These are phyloP conservation scores for Enteromius mattozi DNA, from an alignment of 2,797 vertebrate genomes.

Conservation along the genomic window DNA sequence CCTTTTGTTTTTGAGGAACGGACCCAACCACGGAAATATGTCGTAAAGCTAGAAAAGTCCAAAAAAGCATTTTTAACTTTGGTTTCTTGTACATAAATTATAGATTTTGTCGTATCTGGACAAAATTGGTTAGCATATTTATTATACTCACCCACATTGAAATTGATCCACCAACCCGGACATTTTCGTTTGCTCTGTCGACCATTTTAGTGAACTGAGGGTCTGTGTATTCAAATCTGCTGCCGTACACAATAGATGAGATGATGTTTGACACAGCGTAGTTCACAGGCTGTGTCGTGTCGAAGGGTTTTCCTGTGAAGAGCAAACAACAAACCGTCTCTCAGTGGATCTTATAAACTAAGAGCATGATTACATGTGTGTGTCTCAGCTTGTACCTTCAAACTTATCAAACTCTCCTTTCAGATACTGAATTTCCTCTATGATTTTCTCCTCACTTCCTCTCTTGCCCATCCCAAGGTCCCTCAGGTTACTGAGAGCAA, in stretches of 20 bases:
- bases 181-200: conserved; percentile 54
- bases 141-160: conserved; percentile 61
- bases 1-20: conserved; percentile 40
- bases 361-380: neutral
- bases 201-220: conserved; percentile 66
- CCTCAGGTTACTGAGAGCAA: conserved; percentile 71
- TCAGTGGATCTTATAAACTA: neutral
- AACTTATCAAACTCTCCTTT: conserved; percentile 67
- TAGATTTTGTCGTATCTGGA: neutral
- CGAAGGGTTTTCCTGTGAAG: conserved; percentile 56
- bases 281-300: conserved; percentile 56
- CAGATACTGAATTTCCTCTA: conserved; percentile 72
- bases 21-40: conserved; percentile 55
- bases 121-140: neutral
- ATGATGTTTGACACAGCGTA: conserved; percentile 76
- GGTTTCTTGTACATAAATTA: neutral
- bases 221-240: conserved; percentile 75
- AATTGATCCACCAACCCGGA: conserved; percentile 55
- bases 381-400: conserved; percentile 64
- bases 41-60: conserved; percentile 50
- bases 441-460: conserved; percentile 71
- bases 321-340: neutral
- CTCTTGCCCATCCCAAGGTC: conserved; percentile 80
- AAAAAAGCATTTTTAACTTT: neutral
- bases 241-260: conserved; percentile 73